Conservation (phyloP, 2,797 vertebrate genomes). For the Cuculus canorus region DNA sequence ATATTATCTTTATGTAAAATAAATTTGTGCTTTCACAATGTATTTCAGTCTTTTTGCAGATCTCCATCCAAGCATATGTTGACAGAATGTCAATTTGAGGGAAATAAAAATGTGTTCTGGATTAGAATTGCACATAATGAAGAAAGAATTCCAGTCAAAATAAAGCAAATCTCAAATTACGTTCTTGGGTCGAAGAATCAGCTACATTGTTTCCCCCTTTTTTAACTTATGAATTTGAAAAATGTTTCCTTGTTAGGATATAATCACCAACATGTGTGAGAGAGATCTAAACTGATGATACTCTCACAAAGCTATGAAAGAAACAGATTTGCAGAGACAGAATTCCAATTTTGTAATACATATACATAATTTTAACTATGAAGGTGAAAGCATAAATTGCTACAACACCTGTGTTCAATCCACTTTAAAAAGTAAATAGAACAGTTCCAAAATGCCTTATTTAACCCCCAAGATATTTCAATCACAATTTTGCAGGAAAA, state of each 20-base stretch:
- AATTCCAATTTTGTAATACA: background rate
- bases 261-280: slow-evolving; percentile 34
- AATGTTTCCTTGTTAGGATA: slow-evolving; percentile 27
- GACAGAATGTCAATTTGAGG: slow-evolving; percentile 5
- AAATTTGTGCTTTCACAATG: background rate
- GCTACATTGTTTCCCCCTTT: background rate
- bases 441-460: background rate
- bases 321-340: slow-evolving; percentile 50
- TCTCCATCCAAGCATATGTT: background rate
- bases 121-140: slow-evolving; percentile 37
- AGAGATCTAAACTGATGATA: slow-evolving; percentile 26
- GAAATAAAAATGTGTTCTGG: slow-evolving; percentile 30
- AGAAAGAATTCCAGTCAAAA: slow-evolving; percentile 64
- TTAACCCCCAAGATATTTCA: background rate
- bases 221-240: slow-evolving; percentile 26
- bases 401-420: background rate
- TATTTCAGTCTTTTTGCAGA: background rate
- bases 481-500: background rate
- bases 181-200: slow-evolving; percentile 14
- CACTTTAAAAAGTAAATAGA: background rate
- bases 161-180: slow-evolving; percentile 33
- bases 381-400: slow-evolving; percentile 23
- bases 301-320: slow-evolving; percentile 9
- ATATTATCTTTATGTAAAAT: background rate
- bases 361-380: background rate